Conservation (phyloP, 2,888 invertebrate genomes). For the Sphaerophoria taeniata region DNA sequence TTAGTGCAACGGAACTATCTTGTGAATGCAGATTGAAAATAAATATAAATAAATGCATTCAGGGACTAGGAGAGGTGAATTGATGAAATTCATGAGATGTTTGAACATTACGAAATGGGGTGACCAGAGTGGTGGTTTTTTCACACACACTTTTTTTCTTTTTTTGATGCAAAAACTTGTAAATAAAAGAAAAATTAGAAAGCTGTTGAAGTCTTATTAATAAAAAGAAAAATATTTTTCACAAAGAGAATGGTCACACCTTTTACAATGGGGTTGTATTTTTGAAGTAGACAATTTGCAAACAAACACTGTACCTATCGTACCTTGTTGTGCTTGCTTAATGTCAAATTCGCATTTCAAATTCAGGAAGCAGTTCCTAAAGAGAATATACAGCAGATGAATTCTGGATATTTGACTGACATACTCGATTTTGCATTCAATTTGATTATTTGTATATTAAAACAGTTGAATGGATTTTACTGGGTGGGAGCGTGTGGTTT, state of each 20-base stretch:
- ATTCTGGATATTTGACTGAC: background rate
- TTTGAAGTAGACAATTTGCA: slow-evolving; percentile 9
- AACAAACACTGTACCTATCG: background rate
- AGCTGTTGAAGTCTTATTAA: no score
- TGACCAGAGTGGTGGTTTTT: background rate
- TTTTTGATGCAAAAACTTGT: no score
- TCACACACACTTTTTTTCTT: no score
- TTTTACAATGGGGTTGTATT: background rate
- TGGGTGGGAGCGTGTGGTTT: background rate
- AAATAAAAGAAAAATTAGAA: no score
- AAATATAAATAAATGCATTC: slow-evolving; percentile 19
- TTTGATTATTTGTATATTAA: slow-evolving; percentile 15
- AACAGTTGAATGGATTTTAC: slow-evolving; percentile 5
- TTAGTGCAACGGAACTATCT: slow-evolving; percentile 13
- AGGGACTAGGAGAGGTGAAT: background rate
- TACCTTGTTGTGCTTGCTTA: background rate
- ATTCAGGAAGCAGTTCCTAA: slow-evolving; percentile 18
- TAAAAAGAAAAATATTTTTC: no score
- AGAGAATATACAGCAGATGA: background rate
- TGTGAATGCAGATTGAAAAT: slow-evolving; percentile 39
- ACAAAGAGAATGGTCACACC: background rate
- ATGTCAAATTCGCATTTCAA: slow-evolving; percentile 25
- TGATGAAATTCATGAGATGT: background rate
- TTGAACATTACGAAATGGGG: background rate
- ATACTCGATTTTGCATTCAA: slow-evolving; percentile 10